Base-by-base conservation (phyloP, 2,113 vertebrate species). In the Gadus chalcogrammus region DNA sequence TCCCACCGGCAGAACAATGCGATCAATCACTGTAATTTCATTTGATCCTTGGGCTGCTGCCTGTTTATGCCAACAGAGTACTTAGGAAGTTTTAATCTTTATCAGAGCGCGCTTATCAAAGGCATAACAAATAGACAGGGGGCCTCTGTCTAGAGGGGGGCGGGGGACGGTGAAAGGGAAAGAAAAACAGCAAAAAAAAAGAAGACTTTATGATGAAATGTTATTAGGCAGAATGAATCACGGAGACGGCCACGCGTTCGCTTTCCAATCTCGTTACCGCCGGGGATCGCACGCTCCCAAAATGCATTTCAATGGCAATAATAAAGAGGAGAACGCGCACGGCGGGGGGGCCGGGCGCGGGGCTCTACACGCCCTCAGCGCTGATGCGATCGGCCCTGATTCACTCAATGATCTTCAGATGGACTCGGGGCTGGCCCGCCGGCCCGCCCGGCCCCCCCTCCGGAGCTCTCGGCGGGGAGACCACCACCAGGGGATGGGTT, bases 1-100 rank as follows among this genome's bases (percentile, higher is more conserved):
- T 91, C 90, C 88, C 77, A 74, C 72, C 80, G 89, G 88, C 90
- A 90, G 87, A 89, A 90, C 90, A 91, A 88, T 91, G 88, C 86
- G 90, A 92, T 93, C 92, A 89, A 91, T 92, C 91, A 90, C 83
- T 79, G 76, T 91, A 91, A 92, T 92, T 91, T 92, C 81, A 93
- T 92, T 93, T 91, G 84, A 91, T 90, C 88, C 87, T 88, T 87
- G 83, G 83, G 90, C 83, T 88, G 81, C 90, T 88, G 88, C 88
- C 89, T 93, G 88, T 91, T 91, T 90, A 91, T 88, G 83, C 84
- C 85, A 82, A 83, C 80, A 79, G 84, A 85, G 87, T 91, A 91
- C 91, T 91, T 91, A 84, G 89, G n/a, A n/a, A n/a, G n/a, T n/a
- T 92, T 91, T 88, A 91, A 90, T 91, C 89, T 91, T 89, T 87